Evolutionary conservation across 2,113 vertebrate species (phyloP).

Genomic region (Clupea harengus): DNA sequence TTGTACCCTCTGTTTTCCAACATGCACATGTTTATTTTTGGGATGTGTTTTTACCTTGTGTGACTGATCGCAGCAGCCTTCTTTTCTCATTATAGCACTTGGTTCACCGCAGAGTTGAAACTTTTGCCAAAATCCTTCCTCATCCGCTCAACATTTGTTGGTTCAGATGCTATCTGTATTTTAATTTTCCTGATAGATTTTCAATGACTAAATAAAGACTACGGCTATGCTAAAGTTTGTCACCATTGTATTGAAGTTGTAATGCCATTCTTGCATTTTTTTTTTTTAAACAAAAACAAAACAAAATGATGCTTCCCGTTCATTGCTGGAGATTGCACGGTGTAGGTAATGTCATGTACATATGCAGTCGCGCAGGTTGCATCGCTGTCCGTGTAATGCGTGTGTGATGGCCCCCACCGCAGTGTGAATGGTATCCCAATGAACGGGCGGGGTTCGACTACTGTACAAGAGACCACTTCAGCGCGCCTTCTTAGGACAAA

Average conservation of each 20-base stretch:
- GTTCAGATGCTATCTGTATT: not conserved
- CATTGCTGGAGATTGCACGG: not conserved
- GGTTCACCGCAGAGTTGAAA: not conserved
- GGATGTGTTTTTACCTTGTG: not conserved
- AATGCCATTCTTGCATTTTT: too few species aligned
- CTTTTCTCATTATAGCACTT: not conserved
- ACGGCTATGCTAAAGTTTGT: not conserved
- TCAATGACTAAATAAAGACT: not conserved
- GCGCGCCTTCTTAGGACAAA: not conserved
- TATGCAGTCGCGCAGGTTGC: not conserved
- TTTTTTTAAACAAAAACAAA: too few species aligned
- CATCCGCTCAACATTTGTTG: not conserved
- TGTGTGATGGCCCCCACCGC: not conserved
- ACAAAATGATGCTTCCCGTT: not conserved
- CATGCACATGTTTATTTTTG: not conserved
- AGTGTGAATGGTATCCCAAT: not conserved
- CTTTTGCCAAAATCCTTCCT: not conserved
- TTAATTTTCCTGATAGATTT: constrained; percentile 5
- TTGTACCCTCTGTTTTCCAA: not conserved
- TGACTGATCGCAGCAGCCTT: not conserved
- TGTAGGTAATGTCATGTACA: not conserved
- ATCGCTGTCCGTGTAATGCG: not conserved
- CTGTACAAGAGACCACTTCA: not conserved
- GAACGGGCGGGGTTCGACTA: not conserved
- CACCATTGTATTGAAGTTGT: not conserved